Base-by-base conservation (phyloP, 2,888 invertebrate species). In the Lasioglossum figueresi region DNA sequence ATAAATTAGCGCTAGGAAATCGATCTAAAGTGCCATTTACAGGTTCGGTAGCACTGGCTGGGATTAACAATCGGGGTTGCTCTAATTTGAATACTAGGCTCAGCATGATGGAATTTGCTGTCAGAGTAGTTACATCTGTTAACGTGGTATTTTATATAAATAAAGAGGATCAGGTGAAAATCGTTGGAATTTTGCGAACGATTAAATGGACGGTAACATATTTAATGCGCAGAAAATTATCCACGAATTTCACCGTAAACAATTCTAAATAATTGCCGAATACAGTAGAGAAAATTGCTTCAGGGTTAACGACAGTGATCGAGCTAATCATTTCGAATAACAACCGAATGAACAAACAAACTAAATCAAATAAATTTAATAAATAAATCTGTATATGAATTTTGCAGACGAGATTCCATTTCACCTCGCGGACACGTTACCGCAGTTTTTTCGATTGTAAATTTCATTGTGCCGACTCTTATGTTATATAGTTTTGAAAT, bases 1-100 rank as follows among this genome's bases (percentile, higher is more conserved):
- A 76, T 76, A 68, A 76, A 48, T 76, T 68, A 76, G 19, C 63
- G n/a, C 48, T 66, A 27, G 66, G 48, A 68, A 76, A 37, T 68
- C 37, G 66, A 68, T 66, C 68, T 40, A 12, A 40, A 48, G 68
- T 68, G 76, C 48, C 37, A 68, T 37, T 76, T 48, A 48, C 68
- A 37, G 68, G 2, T 34, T 68, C 45, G 31, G 14, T 31, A 14
- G 34, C 34, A 48, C 14, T 16, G 48, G 48, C 27, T 19, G n/a
- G 45, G 48, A 76, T 48, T 68, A 76, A 68, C 66, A 76, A 76
- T 76, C 48, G 19, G 10, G 27, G 45, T 45, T 43, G 27, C 19
- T 31, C 2, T 43, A 63, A 45, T 56, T 74, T 74, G 37, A 27
- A 56, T 59, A 74, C 37, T 74, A 74, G 37, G 74, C 37, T 56